These are phyloP conservation scores for Papilio dardanus DNA, from an alignment of 1,140 invertebrate species.

Conservation along the genomic window DNA sequence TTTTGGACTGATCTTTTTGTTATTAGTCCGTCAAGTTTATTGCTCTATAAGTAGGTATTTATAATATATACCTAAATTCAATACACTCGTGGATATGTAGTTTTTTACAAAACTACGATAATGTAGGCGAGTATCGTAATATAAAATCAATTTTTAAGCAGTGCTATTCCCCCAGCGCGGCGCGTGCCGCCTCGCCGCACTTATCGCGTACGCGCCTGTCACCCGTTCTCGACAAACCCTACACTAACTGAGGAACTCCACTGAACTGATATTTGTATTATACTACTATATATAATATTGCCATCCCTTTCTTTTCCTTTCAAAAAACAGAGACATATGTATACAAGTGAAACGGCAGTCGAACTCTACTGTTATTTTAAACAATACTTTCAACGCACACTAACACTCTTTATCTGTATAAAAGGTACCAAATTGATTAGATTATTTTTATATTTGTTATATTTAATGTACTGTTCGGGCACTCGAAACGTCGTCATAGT, in stretches of 20 bases:
- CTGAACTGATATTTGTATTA: neutral
- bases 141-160: slow-evolving; percentile 19
- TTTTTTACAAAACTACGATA: too few species aligned
- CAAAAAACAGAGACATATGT: neutral
- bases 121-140: neutral
- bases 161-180: slow-evolving; percentile 33
- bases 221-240: slow-evolving; percentile 50
- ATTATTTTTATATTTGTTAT: neutral
- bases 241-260: neutral
- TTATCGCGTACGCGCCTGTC: slow-evolving; percentile 64
- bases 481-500: slow-evolving; percentile 1
- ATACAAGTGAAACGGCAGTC: neutral
- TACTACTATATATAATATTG: neutral
- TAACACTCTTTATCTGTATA: slow-evolving; percentile 3
- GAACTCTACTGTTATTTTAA: neutral
- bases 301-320: neutral
- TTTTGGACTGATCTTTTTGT: too few species aligned
- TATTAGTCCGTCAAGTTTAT: too few species aligned
- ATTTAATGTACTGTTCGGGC: neutral
- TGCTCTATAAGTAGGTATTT: too few species aligned
- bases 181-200: slow-evolving; percentile 62
- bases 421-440: neutral
- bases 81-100: too few species aligned
- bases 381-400: slow-evolving; percentile 22
- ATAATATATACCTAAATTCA: too few species aligned